A percentile compares a stretch with the other conserved stretches of the same genome.
Evolutionary conservation across 1,140 invertebrate species (phyloP).

Genomic region (Elymnias hypermnestra): DNA sequence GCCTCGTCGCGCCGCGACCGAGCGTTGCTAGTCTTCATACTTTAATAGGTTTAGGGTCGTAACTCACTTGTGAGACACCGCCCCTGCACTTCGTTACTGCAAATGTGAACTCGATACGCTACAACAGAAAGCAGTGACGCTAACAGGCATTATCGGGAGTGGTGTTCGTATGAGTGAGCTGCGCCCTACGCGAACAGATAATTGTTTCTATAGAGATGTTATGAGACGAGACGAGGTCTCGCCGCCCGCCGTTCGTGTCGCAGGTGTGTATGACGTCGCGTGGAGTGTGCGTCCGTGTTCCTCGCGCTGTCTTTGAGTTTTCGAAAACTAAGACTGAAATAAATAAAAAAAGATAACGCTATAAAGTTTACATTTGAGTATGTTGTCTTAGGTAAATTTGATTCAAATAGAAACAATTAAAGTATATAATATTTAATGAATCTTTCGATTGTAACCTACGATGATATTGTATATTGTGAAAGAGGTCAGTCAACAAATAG

Average conservation of each 20-base stretch:
- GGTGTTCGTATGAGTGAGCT: too few relatives aligned
- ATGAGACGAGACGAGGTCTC: conserved; percentile 43
- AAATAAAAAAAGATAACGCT: conserved; percentile 67
- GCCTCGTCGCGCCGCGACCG: too few relatives aligned
- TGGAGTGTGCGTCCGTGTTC: conserved; percentile 54
- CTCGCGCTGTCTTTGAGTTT: conserved; percentile 64
- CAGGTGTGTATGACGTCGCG: conserved; percentile 44
- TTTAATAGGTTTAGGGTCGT: conserved; percentile 48
- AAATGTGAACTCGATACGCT: too few relatives aligned
- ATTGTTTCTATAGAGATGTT: conserved; percentile 49
- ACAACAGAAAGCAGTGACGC: too few relatives aligned
- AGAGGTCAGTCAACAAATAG: conserved; percentile 57
- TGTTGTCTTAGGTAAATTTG: conserved; percentile 74
- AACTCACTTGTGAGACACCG: too few relatives aligned
- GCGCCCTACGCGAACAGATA: conserved; percentile 38
- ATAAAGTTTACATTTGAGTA: conserved; percentile 70
- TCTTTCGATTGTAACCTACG: conserved; percentile 65
- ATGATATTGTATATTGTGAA: conserved; percentile 68
- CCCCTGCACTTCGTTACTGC: too few relatives aligned
- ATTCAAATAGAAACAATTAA: conserved; percentile 73
- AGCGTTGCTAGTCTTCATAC: conserved; percentile 44
- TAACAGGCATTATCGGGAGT: too few relatives aligned
- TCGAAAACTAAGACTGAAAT: conserved; percentile 72
- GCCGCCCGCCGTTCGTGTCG: conserved; percentile 43
- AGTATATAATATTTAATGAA: conserved; percentile 71